A percentile compares a stretch with the other conserved stretches of the same genome.
phyloP scores from a whole-genome alignment of 2,888 invertebrate genomes.

The Catocala fraxini region DNA sequence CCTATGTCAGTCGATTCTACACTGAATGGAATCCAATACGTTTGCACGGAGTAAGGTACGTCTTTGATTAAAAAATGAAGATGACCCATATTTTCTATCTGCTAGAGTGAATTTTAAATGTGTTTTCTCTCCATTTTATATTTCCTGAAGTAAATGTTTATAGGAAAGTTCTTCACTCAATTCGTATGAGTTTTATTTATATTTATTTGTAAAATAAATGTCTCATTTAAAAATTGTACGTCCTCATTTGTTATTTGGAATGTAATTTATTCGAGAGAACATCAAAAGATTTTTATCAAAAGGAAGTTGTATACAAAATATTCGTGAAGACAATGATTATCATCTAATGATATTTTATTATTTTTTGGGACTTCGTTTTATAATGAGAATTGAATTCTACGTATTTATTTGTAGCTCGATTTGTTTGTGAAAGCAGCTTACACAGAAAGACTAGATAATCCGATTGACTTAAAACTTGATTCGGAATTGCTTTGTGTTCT shows the following conservation, averaged over 20 bases:
- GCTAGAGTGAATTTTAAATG: background rate
- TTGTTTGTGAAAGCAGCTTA: constrained; percentile 14
- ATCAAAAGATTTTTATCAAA: constrained; percentile 20
- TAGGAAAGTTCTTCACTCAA: background rate
- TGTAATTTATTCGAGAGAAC: constrained; percentile 13
- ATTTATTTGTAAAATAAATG: constrained; percentile 6
- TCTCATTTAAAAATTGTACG: constrained; percentile 11
- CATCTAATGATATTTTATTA: constrained; percentile 13
- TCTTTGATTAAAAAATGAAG: constrained; percentile 21
- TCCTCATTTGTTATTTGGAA: constrained; percentile 7
- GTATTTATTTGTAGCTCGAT: constrained; percentile 15
- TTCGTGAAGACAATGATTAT: constrained; percentile 20
- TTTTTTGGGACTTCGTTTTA: constrained; percentile 13
- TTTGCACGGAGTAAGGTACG: constrained; percentile 12
- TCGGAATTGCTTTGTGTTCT: background rate
- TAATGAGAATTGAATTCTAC: constrained; percentile 9
- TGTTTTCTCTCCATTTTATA: background rate
- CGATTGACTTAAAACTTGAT: constrained; percentile 10
- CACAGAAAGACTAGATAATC: constrained; percentile 11
- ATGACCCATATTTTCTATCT: constrained; percentile 9
- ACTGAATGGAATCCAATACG: constrained; percentile 35
- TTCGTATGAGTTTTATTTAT: constrained; percentile 2
- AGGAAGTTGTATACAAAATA: constrained; percentile 15
- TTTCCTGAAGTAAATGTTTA: background rate
- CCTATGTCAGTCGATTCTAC: constrained; percentile 31